These are phyloP conservation scores for Theretra japonica DNA, from an alignment of 2,888 invertebrate genomes.

Conservation along the genomic window DNA sequence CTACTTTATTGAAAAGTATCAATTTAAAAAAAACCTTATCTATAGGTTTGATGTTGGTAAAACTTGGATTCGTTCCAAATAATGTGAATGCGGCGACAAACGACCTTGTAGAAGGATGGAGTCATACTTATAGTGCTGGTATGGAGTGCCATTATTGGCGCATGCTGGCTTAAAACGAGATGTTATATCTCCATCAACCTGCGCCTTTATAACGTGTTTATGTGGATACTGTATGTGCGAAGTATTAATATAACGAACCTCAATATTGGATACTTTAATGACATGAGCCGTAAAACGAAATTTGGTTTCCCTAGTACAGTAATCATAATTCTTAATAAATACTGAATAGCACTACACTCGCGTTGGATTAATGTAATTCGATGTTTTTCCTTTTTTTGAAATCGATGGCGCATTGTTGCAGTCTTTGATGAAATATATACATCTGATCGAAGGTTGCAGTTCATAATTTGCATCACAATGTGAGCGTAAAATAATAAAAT, in stretches of 20 bases:
- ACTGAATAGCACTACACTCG: no score
- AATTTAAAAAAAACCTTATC: not conserved
- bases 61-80: constrained; percentile 55
- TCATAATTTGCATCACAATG: no score
- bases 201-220: not conserved
- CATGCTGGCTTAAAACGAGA: not conserved
- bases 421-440: no score
- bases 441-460: no score
- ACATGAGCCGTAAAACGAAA: not conserved
- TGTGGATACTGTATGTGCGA: not conserved
- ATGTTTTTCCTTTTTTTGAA: no score
- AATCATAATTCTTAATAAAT: no score
- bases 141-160: constrained; percentile 30
- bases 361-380: no score
- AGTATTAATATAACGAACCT: not conserved
- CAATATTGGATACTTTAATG: not conserved
- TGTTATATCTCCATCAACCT: constrained; percentile 5
- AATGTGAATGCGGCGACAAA: constrained; percentile 41
- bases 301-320: not conserved
- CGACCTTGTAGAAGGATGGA: constrained; percentile 45
- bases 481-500: no score
- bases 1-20: not conserved
- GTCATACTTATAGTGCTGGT: constrained; percentile 35
- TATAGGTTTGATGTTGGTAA: constrained; percentile 38
- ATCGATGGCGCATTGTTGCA: no score